These are phyloP conservation scores for Asbolus verrucosus DNA, from an alignment of 1,140 invertebrate species.

Conservation along the genomic window DNA sequence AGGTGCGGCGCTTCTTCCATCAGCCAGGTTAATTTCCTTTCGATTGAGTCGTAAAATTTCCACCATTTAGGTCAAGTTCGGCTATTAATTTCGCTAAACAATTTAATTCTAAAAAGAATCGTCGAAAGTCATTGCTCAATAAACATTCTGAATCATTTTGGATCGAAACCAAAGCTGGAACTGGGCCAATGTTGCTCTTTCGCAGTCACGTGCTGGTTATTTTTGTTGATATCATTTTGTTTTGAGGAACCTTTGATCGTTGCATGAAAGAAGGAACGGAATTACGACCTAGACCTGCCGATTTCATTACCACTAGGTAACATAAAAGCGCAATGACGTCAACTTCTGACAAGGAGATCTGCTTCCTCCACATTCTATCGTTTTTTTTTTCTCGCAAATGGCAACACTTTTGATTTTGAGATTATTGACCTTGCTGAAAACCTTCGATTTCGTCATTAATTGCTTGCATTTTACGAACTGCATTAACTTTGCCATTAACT, in stretches of 20 bases:
- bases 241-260: no score
- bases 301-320: conserved; percentile 13
- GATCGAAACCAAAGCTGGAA: conserved; percentile 4
- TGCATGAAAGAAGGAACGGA: no score
- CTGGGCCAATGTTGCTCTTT: conserved; percentile 2
- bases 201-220: conserved; percentile 10
- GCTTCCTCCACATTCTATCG: conserved; percentile 25
- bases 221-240: conserved; percentile 3
- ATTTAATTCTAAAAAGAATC: no score
- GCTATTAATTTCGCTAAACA: no score
- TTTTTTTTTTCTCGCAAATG: conserved; percentile 7
- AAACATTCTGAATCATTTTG: conserved; percentile 13
- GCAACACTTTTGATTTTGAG: neutral
- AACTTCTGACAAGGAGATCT: conserved; percentile 28
- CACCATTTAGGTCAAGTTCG: conserved; percentile 8
- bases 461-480: no score
- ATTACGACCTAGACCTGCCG: conserved; percentile 19
- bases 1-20: conserved; percentile 32
- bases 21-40: conserved; percentile 20
- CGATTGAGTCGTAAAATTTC: conserved; percentile 34
- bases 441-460: neutral
- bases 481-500: no score
- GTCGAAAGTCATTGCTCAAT: no score
- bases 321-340: conserved; percentile 13
- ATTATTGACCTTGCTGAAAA: conserved; percentile 19